Evolutionary conservation across 2,797 vertebrate species (phyloP).

Genomic region (Serranus cabrilla): DNA sequence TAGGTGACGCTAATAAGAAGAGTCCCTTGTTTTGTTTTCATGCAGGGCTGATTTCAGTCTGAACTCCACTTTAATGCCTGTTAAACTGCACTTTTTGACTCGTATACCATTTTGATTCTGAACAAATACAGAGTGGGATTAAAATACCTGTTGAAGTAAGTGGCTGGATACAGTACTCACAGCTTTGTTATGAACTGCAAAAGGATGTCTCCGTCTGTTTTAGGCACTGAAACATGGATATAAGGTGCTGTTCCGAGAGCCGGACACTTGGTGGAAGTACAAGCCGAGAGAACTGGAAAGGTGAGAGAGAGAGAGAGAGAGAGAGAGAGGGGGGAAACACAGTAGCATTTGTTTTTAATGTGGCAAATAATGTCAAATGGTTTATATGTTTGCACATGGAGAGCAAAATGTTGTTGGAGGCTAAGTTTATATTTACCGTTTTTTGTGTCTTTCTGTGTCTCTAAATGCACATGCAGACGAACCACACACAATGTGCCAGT

Average conservation of each 20-base stretch:
- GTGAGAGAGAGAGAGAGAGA: constrained; percentile 84
- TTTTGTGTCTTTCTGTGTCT: constrained; percentile 13
- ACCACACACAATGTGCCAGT: constrained; percentile 91
- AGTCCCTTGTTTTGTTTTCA: no score
- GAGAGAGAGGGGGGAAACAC: constrained; percentile 21
- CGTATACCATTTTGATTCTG: not conserved
- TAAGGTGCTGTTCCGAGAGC: constrained; percentile 94
- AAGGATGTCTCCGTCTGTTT: constrained; percentile 36
- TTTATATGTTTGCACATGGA: not conserved
- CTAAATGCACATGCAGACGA: constrained; percentile 81
- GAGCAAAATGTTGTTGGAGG: not conserved
- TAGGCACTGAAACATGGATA: constrained; percentile 94
- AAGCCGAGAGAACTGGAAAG: constrained; percentile 95
- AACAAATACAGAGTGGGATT: not conserved
- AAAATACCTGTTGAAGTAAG: not conserved
- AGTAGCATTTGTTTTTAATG: not conserved
- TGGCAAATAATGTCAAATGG: not conserved
- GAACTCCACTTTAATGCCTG: not conserved
- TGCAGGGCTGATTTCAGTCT: not conserved
- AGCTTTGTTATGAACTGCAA: constrained; percentile 8
- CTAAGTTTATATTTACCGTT: not conserved
- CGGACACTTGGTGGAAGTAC: constrained; percentile 97
- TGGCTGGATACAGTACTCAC: not conserved
- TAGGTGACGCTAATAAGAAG: no score
- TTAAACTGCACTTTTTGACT: not conserved